Conservation (phyloP, 1,140 invertebrate species). For the Trichoplusia ni region DNA sequence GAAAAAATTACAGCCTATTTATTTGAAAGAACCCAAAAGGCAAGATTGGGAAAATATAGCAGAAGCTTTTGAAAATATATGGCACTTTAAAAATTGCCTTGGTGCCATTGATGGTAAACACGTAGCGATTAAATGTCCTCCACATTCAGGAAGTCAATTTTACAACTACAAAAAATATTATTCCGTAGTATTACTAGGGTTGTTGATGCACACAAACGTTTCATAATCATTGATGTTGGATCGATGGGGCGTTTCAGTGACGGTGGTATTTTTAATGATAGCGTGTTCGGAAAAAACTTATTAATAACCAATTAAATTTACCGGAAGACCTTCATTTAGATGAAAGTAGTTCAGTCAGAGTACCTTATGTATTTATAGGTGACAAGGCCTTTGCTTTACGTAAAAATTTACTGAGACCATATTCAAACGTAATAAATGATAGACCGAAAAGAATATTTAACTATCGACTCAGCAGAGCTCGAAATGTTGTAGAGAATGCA, state of each 20-base stretch:
- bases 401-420: constrained; percentile 11
- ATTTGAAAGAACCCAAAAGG: neutral
- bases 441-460: constrained; percentile 1
- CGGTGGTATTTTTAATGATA: constrained; percentile 6
- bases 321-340: neutral
- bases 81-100: neutral
- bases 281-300: neutral
- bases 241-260: constrained; percentile 1
- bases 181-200: neutral
- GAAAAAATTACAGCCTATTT: neutral
- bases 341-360: neutral
- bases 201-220: constrained; percentile 3
- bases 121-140: neutral
- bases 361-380: constrained; percentile 12
- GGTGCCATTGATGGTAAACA: constrained; percentile 1
- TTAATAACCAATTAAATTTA: neutral
- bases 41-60: constrained; percentile 2
- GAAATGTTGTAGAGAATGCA: neutral
- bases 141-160: neutral
- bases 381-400: constrained; percentile 5
- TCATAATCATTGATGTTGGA: constrained; percentile 2
- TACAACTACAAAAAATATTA: constrained; percentile 3
- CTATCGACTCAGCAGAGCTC: constrained; percentile 6
- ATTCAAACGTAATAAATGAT: neutral
- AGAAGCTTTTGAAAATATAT: neutral